Evolutionary conservation across 2,797 vertebrate genomes (phyloP).

Genomic region (Coregonus ussuriensis): DNA sequence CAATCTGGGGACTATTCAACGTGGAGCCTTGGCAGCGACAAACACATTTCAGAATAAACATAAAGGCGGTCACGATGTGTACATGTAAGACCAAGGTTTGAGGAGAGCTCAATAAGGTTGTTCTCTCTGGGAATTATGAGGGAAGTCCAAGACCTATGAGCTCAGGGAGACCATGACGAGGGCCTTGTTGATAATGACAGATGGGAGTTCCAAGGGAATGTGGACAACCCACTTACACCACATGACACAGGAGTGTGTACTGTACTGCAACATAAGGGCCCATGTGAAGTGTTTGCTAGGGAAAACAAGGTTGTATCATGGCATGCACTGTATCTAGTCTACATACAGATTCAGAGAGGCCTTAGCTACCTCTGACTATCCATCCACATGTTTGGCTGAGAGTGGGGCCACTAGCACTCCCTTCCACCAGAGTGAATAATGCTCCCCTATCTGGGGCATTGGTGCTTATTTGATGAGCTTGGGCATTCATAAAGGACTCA

Average conservation of each 20-base stretch:
- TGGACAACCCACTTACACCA: background rate
- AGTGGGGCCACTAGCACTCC: slow-evolving; percentile 40
- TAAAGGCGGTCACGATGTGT: background rate
- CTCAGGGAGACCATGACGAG: background rate
- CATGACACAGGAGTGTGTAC: background rate
- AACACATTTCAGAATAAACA: slow-evolving; percentile 22
- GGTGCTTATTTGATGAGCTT: slow-evolving; percentile 69
- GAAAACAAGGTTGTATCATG: background rate
- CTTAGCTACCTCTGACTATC: slow-evolving; percentile 47
- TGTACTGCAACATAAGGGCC: background rate
- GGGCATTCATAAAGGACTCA: slow-evolving; percentile 73
- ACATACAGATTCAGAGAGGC: slow-evolving; percentile 18
- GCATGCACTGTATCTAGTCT: background rate
- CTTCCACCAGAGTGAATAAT: slow-evolving; percentile 40
- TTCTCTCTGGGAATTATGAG: background rate
- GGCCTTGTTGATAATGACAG: background rate
- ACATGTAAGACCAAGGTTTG: background rate
- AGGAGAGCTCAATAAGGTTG: background rate
- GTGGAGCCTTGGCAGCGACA: slow-evolving; percentile 47
- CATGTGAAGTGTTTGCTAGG: background rate
- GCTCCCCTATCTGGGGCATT: slow-evolving; percentile 63
- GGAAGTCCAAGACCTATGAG: background rate
- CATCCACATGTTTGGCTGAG: slow-evolving; percentile 36
- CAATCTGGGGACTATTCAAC: slow-evolving; percentile 51
- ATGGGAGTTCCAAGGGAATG: background rate